Conservation (phyloP, 2,113 vertebrate species). For the Patagioenas fasciata region DNA sequence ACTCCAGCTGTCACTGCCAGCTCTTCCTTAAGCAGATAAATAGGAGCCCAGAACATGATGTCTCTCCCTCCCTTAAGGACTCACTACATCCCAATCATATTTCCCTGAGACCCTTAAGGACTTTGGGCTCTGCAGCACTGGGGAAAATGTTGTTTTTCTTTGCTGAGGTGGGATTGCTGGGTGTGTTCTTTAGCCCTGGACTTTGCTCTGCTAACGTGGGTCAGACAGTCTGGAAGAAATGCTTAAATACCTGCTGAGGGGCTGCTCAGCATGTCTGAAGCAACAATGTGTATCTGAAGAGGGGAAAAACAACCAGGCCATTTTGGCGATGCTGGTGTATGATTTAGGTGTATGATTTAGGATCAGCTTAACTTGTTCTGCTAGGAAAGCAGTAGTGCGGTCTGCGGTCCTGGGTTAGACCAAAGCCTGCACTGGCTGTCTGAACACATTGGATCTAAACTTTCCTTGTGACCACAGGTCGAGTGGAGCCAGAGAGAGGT, state of each 20-base stretch:
- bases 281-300: neutral
- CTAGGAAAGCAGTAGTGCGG: neutral
- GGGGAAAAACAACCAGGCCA: neutral
- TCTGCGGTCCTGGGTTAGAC: neutral
- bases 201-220: neutral
- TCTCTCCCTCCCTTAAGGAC: neutral
- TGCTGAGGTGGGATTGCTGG: neutral
- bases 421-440: neutral
- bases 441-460: neutral
- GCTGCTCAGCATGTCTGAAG: neutral
- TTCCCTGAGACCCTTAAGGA: neutral
- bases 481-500: neutral
- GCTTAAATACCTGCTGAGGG: neutral
- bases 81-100: too few relatives aligned
- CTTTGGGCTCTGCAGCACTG: neutral
- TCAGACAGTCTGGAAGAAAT: neutral
- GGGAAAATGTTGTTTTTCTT: neutral
- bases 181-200: neutral
- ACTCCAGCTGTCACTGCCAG: conserved; percentile 44
- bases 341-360: neutral
- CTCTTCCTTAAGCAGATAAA: conserved; percentile 39
- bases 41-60: neutral
- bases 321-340: neutral
- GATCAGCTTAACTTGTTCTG: neutral
- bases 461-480: neutral